Evolutionary conservation across 2,888 invertebrate species (phyloP), one percentile per base, ranked within the genome.

Genomic region (Drosophila paramelanica): DNA sequence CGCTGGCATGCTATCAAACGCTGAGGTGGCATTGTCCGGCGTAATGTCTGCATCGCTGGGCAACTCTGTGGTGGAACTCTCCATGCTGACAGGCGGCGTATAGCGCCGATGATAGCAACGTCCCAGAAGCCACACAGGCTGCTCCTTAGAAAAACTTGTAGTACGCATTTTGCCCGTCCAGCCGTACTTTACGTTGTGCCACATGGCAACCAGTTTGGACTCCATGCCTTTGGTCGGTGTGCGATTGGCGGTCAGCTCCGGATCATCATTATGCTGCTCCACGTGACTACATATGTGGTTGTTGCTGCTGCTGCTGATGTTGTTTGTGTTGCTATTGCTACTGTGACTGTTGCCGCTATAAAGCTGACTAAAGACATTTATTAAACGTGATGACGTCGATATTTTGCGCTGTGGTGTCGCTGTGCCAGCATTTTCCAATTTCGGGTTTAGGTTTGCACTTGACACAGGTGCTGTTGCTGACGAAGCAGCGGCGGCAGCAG

Each of bases 111-210:
- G 96, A 90, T 98, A 98, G 90, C 96, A 96, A 62, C 95, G 94
- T 0, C 98, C 98, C 31, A 98, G 92, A 25, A 98, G 92, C 96
- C 96, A 97, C 4, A 98, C 96, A 0, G 97, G 97, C 73, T 96
- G 96, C 93, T 97, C 97, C 92, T 96, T 96, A 0, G 96, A 97
- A 84, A 96, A 95, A 83, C 94, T 95, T 1, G 96, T 95, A 31
- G 81, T 81, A 80, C 95, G 94, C 73, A 96, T 93, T 92, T 97
- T 97, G 0, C 96, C 94, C 57, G 95, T 95, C 96, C 96, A 97
- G 93, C 96, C 97, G 93, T 97, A 97, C 93, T 97, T 97, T 66
- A 98, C 95, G 92, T 97, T 97, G 92, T 97, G 97, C 97, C 97
- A 97, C 95, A 97, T 96, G 42, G 97, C 96, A 88, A 97, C 92